These are phyloP conservation scores for Zosterops japonicus DNA, from an alignment of 2,113 vertebrate species.

Conservation along the genomic window DNA sequence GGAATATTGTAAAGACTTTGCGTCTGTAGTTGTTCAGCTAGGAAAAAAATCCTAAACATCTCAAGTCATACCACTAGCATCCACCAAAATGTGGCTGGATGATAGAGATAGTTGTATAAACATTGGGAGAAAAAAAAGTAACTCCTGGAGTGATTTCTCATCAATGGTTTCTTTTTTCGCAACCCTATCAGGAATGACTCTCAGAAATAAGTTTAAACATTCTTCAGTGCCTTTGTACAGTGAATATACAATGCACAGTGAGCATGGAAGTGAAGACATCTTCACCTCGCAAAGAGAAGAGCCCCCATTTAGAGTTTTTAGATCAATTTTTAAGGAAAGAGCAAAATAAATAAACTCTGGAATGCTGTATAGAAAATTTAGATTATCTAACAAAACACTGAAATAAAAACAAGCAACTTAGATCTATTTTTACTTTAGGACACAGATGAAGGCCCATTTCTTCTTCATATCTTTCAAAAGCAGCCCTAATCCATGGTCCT, in stretches of 20 bases:
- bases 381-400: neutral
- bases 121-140: neutral
- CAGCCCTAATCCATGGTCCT: neutral
- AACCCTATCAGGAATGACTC: neutral
- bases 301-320: neutral
- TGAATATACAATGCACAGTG: neutral
- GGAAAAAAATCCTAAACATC: neutral
- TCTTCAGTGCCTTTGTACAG: neutral
- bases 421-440: neutral
- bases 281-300: neutral
- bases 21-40: neutral
- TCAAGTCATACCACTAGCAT: neutral
- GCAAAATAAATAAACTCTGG: neutral
- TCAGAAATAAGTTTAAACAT: neutral
- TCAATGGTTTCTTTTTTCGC: neutral
- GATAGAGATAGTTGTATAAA: neutral
- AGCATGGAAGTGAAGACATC: neutral
- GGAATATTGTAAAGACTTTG: neutral
- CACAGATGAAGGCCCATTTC: neutral
- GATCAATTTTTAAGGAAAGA: conserved; percentile 7
- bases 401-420: neutral
- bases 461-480: neutral
- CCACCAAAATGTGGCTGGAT: neutral
- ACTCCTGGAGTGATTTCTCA: neutral
- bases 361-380: neutral